These are phyloP conservation scores for Mystacides longicornis DNA, from an alignment of 2,888 invertebrate species.

Conservation along the genomic window DNA sequence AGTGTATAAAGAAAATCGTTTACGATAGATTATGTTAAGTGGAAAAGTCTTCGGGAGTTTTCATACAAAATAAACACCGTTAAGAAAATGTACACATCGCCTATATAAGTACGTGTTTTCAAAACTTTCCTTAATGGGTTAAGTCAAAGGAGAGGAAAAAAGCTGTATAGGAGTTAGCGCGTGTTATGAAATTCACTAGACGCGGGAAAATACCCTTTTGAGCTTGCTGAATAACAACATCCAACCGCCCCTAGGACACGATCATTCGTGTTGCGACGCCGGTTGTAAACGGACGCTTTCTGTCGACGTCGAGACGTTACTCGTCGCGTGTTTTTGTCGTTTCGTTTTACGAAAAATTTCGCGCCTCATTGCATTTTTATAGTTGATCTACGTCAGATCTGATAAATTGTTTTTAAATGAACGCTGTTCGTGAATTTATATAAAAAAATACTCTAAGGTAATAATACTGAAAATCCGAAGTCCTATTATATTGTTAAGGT, in stretches of 20 bases:
- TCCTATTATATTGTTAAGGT: too few species aligned
- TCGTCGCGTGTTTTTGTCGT: not conserved
- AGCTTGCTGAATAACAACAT: not conserved
- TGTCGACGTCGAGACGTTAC: conserved; percentile 9
- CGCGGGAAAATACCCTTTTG: conserved; percentile 1
- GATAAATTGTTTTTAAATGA: too few species aligned
- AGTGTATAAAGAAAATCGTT: too few species aligned
- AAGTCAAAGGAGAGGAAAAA: conserved; percentile 7
- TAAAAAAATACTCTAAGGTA: too few species aligned
- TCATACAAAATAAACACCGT: too few species aligned
- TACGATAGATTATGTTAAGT: too few species aligned
- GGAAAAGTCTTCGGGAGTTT: too few species aligned
- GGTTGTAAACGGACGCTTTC: conserved; percentile 18
- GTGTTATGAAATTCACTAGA: not conserved
- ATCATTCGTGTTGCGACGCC: conserved; percentile 20
- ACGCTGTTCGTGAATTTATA: too few species aligned
- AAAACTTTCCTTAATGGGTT: conserved; percentile 8
- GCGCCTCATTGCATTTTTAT: conserved; percentile 14
- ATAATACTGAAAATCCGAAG: too few species aligned
- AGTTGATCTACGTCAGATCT: not conserved
- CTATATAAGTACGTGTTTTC: not conserved
- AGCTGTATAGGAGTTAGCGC: conserved; percentile 15
- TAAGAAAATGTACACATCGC: too few species aligned
- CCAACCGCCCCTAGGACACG: conserved; percentile 3
- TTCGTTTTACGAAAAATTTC: conserved; percentile 15